Evolutionary conservation across 2,113 vertebrate species (phyloP).

Genomic region (Odocoileus hemionus): DNA sequence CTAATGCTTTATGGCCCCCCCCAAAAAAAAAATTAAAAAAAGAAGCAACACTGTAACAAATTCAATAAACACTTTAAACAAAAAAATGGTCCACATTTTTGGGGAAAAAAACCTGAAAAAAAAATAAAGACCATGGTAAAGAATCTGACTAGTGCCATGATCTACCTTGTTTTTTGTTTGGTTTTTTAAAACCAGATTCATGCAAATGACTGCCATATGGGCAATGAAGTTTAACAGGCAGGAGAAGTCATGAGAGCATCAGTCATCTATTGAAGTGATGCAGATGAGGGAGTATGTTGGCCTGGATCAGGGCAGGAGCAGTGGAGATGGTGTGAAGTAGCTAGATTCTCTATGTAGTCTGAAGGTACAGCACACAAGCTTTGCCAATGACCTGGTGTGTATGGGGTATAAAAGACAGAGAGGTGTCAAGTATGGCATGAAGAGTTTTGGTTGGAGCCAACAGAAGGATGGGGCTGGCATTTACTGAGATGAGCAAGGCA

Average conservation of each 20-base stretch:
- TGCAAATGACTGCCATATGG: neutral
- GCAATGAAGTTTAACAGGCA: neutral
- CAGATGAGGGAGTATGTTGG: neutral
- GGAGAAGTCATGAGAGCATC: neutral
- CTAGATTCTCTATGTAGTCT: neutral
- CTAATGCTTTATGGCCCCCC: neutral
- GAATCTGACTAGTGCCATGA: neutral
- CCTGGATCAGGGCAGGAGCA: neutral
- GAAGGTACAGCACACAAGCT: neutral
- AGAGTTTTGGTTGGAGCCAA: neutral
- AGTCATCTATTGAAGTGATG: neutral
- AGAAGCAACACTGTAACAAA: neutral
- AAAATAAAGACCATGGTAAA: neutral
- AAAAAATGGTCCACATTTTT: neutral
- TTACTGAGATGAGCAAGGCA: neutral
- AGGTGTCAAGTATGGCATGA: neutral
- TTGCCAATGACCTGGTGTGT: neutral
- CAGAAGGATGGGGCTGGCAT: neutral
- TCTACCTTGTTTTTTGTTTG: neutral
- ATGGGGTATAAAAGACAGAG: neutral
- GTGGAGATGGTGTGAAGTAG: neutral
- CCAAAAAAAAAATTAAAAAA: neutral
- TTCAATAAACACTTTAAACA: neutral
- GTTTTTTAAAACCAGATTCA: neutral
- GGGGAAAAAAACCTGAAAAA: neutral